These are phyloP conservation scores for Bos taurus DNA, from an alignment of 2,113 vertebrate genomes.

Conservation along the genomic window ARS-UCD2.0 NC_037340.1:72544001-72544500, in stretches of 20 bases:
- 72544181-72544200: background rate
- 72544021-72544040: conserved; percentile 69
- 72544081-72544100: background rate
- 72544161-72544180: background rate
- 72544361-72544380: conserved; percentile 63
- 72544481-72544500: background rate
- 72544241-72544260: background rate
- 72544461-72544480: background rate
- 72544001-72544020: conserved; percentile 63
- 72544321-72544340: background rate
- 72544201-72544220: accelerated
- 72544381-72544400: background rate
- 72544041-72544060: background rate
- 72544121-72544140: background rate
- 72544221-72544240: background rate
- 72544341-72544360: background rate
- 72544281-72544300: background rate
- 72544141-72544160: background rate
- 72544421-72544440: background rate
- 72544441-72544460: background rate
- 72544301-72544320: background rate
- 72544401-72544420: background rate
- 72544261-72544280: background rate
- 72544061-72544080: background rate
- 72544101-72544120: background rate